Percentiles rank a stretch among this genome's conserved stretches.
Conservation (phyloP, 1,140 invertebrate genomes). For the Anastrepha obliqua region DNA sequence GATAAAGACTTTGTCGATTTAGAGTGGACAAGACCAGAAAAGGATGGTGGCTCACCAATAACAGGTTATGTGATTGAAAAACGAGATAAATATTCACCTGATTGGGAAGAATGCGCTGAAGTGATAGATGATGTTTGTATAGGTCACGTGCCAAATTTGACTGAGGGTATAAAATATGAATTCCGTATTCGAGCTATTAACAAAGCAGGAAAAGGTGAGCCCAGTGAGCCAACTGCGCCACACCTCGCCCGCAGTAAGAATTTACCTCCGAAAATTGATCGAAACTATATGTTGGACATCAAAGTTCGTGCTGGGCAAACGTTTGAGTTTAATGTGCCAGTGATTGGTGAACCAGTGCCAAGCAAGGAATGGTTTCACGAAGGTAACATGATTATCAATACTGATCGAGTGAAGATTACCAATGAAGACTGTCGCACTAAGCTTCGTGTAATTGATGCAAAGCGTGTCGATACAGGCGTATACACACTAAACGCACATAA, state of each 20-base stretch:
- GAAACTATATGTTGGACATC: constrained; percentile 93
- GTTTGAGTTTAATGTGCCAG: constrained; percentile 95
- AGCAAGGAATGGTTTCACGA: constrained; percentile 94
- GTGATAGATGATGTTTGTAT: constrained; percentile 88
- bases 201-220: constrained; percentile 93
- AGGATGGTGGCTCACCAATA: constrained; percentile 92
- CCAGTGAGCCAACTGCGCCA: constrained; percentile 90
- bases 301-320: constrained; percentile 93
- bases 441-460: constrained; percentile 90
- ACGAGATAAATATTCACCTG: constrained; percentile 90
- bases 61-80: constrained; percentile 97
- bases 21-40: constrained; percentile 91
- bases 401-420: constrained; percentile 87
- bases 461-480: constrained; percentile 90
- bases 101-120: constrained; percentile 91
- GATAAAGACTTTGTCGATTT: constrained; percentile 95
- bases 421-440: constrained; percentile 93
- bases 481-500: constrained; percentile 95
- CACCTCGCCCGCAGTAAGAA: constrained; percentile 95
- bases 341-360: constrained; percentile 94
- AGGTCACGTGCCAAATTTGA: constrained; percentile 89
- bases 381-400: constrained; percentile 85
- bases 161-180: constrained; percentile 93
- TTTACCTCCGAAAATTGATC: constrained; percentile 92
- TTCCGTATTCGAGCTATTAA: constrained; percentile 96